Evolutionary conservation across 2,888 invertebrate species (phyloP).

Genomic region (Drosophila paracracens): DNA sequence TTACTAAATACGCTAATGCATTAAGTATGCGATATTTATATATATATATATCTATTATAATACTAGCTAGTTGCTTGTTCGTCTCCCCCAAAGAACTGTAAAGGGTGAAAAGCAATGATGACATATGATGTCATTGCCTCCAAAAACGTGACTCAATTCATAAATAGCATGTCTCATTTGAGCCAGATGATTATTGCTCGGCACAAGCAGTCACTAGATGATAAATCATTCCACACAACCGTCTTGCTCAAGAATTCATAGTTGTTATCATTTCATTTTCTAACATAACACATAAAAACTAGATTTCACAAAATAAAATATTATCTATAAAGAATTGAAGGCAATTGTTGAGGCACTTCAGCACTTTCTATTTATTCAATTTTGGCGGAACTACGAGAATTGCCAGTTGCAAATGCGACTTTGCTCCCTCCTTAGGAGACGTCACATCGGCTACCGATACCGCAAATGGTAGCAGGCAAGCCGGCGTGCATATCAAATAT

Average conservation of each 20-base stretch:
- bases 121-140: conserved; percentile 37
- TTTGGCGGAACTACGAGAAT: conserved; percentile 30
- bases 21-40: not conserved
- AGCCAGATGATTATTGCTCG: conserved; percentile 17
- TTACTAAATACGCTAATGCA: conserved; percentile 1
- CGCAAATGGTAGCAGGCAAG: conserved; percentile 40
- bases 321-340: not conserved
- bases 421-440: conserved; percentile 22
- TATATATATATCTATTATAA: not conserved
- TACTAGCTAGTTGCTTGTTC: not conserved
- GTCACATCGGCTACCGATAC: conserved; percentile 13
- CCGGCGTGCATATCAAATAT: conserved; percentile 24
- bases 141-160: conserved; percentile 36
- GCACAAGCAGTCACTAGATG: conserved; percentile 3
- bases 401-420: conserved; percentile 12
- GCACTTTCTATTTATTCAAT: conserved; percentile 18
- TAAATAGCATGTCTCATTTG: conserved; percentile 26
- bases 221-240: not conserved
- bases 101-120: not conserved
- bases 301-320: not conserved
- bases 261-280: not conserved
- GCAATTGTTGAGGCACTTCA: not conserved
- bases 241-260: not conserved
- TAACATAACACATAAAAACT: not conserved
- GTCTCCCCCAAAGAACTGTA: not conserved